Percentiles rank a stretch among this genome's conserved stretches.
phyloP scores from a whole-genome alignment of 2,888 invertebrate genomes.

The Nephrotoma guestfalica region DNA sequence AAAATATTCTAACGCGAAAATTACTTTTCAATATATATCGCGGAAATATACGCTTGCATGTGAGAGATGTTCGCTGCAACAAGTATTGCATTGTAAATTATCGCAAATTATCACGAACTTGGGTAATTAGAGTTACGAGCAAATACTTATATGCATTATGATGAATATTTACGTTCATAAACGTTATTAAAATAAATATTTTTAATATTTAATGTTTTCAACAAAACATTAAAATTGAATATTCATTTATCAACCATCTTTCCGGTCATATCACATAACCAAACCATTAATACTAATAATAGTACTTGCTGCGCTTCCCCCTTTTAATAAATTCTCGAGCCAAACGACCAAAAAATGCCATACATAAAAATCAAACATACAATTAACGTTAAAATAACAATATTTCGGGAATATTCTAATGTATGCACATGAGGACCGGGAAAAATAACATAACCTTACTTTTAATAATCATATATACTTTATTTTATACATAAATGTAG shows the following conservation, averaged over 20 bases:
- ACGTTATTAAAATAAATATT: too few relatives aligned
- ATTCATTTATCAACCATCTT: not conserved
- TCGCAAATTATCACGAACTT: not conserved
- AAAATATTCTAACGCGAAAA: not conserved
- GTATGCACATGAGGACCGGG: not conserved
- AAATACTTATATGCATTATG: too few relatives aligned
- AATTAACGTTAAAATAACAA: not conserved
- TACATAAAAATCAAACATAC: not conserved
- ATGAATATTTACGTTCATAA: too few relatives aligned
- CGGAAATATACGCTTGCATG: not conserved
- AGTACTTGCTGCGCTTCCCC: not conserved
- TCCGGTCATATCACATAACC: not conserved
- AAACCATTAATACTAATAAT: not conserved
- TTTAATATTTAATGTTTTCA: not conserved
- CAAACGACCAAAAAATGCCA: not conserved
- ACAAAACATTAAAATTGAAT: not conserved
- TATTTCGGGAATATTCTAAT: not conserved
- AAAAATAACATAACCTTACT: not conserved
- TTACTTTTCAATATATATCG: not conserved
- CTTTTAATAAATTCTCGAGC: not conserved
- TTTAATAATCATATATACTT: not conserved
- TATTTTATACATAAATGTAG: not conserved
- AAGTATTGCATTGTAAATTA: not conserved
- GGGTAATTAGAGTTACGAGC: too few relatives aligned
- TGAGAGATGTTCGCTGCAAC: not conserved